Percentiles rank a stretch among this genome's conserved stretches.
Evolutionary conservation across 2,797 vertebrate species (phyloP).

Genomic region (Notoglanidium macrostoma): DNA sequence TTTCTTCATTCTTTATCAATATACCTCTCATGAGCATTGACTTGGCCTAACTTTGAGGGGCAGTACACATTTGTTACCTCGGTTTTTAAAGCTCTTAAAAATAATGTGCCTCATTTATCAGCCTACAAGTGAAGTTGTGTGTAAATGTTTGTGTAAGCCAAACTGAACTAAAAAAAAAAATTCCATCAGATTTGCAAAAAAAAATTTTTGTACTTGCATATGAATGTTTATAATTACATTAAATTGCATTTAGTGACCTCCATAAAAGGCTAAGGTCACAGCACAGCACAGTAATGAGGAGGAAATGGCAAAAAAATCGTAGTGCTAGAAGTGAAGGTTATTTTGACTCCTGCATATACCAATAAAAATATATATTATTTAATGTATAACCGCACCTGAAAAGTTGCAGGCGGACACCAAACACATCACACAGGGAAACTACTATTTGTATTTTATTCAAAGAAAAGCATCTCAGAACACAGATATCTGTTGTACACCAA

Average conservation of each 20-base stretch:
- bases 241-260: neutral
- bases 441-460: neutral
- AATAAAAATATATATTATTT: neutral
- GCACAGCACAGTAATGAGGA: neutral
- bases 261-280: neutral
- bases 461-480: neutral
- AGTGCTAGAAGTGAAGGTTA: neutral
- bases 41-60: neutral
- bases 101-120: neutral
- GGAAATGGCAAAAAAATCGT: neutral
- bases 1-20: neutral
- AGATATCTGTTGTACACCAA: neutral
- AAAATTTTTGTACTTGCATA: neutral
- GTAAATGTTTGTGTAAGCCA: neutral
- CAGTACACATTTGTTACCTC: neutral
- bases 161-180: neutral
- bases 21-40: neutral
- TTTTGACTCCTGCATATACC: neutral
- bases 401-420: neutral
- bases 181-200: neutral
- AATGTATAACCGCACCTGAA: neutral
- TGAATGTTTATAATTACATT: neutral
- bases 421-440: neutral
- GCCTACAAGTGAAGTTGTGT: neutral
- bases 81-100: neutral